These are phyloP conservation scores for Microdon myrmicae DNA, from an alignment of 2,888 invertebrate species.

Conservation along the genomic window DNA sequence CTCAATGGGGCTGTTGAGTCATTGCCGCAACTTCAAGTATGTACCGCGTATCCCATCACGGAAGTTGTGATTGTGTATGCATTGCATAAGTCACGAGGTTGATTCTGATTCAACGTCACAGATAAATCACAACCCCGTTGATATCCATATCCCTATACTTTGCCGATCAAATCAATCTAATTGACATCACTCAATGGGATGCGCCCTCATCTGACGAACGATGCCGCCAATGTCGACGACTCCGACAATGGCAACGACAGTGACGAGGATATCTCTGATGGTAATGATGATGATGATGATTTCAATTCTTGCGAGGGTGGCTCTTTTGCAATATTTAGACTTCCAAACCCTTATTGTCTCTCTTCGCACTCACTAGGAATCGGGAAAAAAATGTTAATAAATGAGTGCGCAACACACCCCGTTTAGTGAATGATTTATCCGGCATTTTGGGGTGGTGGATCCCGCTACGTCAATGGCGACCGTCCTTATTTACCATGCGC, in stretches of 20 bases:
- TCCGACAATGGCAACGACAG: constrained; percentile 5
- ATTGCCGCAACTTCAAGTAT: constrained; percentile 26
- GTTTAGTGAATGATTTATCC: constrained; percentile 33
- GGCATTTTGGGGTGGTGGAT: constrained; percentile 20
- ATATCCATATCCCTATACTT: constrained; percentile 53
- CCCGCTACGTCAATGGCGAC: constrained; percentile 11
- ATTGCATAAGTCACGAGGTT: constrained; percentile 39
- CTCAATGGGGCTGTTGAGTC: constrained; percentile 40
- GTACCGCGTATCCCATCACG: constrained; percentile 22
- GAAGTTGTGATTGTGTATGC: constrained; percentile 28
- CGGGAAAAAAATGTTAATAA: constrained; percentile 45
- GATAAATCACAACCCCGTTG: constrained; percentile 41
- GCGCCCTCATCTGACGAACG: constrained; percentile 42
- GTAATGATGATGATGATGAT: constrained; percentile 33
- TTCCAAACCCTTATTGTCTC: constrained; percentile 13
- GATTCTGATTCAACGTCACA: constrained; percentile 20
- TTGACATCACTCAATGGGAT: constrained; percentile 67
- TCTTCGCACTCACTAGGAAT: constrained; percentile 10
- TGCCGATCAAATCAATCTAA: constrained; percentile 67
- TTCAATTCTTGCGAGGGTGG: constrained; percentile 18
- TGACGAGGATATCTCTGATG: constrained; percentile 3
- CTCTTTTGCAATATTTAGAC: constrained; percentile 29
- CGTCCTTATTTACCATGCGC: constrained; percentile 45
- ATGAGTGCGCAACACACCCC: constrained; percentile 40
- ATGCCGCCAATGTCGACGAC: constrained; percentile 9